Conservation (phyloP, 2,113 vertebrate species). For the Australoheros scitulus region DNA sequence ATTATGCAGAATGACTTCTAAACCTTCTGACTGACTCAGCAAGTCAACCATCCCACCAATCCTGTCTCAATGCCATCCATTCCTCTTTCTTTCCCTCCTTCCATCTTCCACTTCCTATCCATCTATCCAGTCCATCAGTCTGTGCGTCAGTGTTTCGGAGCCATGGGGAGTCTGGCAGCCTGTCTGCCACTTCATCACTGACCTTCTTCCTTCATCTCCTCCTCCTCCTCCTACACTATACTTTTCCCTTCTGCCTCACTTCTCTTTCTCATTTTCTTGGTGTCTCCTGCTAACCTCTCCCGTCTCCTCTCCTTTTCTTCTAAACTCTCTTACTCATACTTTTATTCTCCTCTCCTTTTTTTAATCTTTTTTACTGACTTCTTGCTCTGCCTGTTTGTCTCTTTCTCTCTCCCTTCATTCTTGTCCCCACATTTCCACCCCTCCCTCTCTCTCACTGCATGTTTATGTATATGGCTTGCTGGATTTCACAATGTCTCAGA, state of each 20-base stretch:
- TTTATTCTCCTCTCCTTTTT: slow-evolving; percentile 14
- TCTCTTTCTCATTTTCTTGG: slow-evolving; percentile 49
- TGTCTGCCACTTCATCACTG: slow-evolving; percentile 62
- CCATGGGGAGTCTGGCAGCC: slow-evolving; percentile 57
- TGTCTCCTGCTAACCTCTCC: slow-evolving; percentile 25
- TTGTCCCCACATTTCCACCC: neutral
- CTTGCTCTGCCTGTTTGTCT: neutral
- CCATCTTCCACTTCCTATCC: neutral
- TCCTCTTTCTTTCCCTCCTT: neutral
- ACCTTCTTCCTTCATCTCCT: slow-evolving; percentile 60
- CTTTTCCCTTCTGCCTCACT: slow-evolving; percentile 26
- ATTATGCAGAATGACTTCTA: neutral
- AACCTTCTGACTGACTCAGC: neutral
- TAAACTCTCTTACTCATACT: slow-evolving; percentile 21
- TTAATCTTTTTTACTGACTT: slow-evolving; percentile 25
- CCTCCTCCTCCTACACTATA: slow-evolving; percentile 40
- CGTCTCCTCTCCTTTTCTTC: slow-evolving; percentile 22
- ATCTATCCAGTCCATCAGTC: slow-evolving; percentile 22
- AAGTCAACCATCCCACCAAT: neutral
- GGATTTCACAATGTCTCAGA: slow-evolving; percentile 20
- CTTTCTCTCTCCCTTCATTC: neutral
- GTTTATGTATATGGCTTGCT: slow-evolving; percentile 13
- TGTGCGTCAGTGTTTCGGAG: slow-evolving; percentile 58
- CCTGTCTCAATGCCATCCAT: neutral
- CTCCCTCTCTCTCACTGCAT: neutral